phyloP scores from a whole-genome alignment of 2,113 vertebrate species.

The Pampusana beccarii region DNA sequence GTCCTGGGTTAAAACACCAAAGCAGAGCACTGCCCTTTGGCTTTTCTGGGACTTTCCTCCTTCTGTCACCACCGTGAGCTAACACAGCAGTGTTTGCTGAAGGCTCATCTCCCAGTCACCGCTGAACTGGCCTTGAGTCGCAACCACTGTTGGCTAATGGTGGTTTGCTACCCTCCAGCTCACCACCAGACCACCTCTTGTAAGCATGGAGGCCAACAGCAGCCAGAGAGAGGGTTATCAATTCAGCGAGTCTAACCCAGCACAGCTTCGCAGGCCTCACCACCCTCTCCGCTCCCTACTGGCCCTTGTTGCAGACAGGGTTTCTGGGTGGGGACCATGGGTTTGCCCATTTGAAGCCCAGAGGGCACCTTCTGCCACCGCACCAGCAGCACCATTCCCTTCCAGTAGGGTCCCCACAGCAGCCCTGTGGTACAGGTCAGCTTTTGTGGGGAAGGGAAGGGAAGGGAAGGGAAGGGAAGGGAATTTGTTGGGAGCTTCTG shows the following conservation, averaged over 20 bases:
- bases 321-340: rapidly evolving
- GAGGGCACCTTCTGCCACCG: background rate
- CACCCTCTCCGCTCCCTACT: background rate
- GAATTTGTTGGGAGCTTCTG: background rate
- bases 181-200: background rate
- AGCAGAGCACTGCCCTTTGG: rapidly evolving
- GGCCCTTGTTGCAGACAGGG: background rate
- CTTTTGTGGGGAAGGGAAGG: background rate
- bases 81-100: background rate
- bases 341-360: background rate
- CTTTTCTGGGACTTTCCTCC: background rate
- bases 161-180: background rate
- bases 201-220: background rate
- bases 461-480: too few relatives aligned
- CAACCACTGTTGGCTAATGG: background rate
- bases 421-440: rapidly evolving
- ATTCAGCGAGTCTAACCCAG: background rate
- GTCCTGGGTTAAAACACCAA: background rate
- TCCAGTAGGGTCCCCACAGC: too few relatives aligned
- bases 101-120: background rate
- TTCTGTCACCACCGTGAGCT: rapidly evolving
- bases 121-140: background rate
- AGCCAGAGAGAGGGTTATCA: background rate
- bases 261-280: background rate
- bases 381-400: background rate